phyloP scores from a whole-genome alignment of 2,113 vertebrate genomes.

The Rhombomys opimus region DNA sequence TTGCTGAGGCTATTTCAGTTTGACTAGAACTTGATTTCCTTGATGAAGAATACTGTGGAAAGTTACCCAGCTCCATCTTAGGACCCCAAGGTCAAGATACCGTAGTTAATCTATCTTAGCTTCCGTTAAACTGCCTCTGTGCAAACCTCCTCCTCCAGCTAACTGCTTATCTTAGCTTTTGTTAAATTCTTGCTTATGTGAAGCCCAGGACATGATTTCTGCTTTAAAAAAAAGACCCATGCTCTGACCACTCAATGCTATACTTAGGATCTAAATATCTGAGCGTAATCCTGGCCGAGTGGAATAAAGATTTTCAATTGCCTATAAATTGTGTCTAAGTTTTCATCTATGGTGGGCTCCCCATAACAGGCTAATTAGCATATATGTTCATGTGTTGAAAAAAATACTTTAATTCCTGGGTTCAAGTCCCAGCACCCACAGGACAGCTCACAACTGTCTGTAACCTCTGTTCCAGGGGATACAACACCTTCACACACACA shows the following conservation, averaged over 20 bases:
- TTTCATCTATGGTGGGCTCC: neutral
- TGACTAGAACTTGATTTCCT: neutral
- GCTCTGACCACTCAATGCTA: neutral
- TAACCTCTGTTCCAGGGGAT: too few relatives aligned
- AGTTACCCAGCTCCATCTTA: neutral
- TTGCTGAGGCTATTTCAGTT: neutral
- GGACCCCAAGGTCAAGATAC: neutral
- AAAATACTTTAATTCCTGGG: too few relatives aligned
- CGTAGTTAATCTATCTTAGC: neutral
- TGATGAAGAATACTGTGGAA: neutral
- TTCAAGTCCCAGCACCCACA: too few relatives aligned
- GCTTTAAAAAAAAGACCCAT: neutral
- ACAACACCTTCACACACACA: too few relatives aligned
- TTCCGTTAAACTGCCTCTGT: neutral
- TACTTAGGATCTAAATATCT: neutral
- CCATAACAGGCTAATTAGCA: neutral
- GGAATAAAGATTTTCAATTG: neutral
- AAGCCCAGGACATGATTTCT: neutral
- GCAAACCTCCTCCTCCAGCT: neutral
- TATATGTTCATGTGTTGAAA: neutral
- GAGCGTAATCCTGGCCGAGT: neutral
- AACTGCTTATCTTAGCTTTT: neutral
- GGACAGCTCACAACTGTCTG: too few relatives aligned
- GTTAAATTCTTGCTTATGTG: neutral
- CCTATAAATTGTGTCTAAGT: neutral